These are phyloP conservation scores for Nemotelus nigrinus DNA, from an alignment of 2,888 invertebrate genomes.

Conservation along the genomic window DNA sequence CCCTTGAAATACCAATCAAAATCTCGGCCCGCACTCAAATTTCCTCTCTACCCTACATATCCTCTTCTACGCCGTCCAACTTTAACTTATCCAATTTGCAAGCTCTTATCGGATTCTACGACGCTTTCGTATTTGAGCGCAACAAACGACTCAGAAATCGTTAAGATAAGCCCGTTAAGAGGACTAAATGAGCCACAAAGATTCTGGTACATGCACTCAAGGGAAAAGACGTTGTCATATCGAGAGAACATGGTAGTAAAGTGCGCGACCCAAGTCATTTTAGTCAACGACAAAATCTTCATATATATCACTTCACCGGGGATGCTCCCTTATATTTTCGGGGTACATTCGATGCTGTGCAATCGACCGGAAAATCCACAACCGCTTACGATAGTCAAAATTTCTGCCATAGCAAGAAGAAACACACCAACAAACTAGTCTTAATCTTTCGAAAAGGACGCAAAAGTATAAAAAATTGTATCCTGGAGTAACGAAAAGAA, in stretches of 20 bases:
- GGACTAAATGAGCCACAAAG: constrained; percentile 49
- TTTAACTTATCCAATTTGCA: constrained; percentile 44
- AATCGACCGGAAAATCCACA: constrained; percentile 36
- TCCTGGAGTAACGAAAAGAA: neutral
- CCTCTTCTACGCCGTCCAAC: neutral
- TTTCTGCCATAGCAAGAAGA: neutral
- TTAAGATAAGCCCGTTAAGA: constrained; percentile 49
- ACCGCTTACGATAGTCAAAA: neutral
- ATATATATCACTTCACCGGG: too few species aligned
- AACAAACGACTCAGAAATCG: constrained; percentile 49
- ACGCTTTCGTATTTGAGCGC: constrained; percentile 17
- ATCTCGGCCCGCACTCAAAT: too few species aligned
- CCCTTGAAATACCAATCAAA: too few species aligned
- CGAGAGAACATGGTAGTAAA: neutral
- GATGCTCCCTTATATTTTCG: too few species aligned
- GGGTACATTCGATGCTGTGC: constrained; percentile 25
- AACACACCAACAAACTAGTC: neutral
- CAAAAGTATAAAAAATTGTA: neutral
- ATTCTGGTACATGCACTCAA: constrained; percentile 25
- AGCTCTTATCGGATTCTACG: constrained; percentile 40
- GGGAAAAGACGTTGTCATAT: constrained; percentile 16
- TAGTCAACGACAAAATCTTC: too few species aligned
- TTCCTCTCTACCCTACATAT: too few species aligned
- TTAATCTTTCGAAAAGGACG: neutral
- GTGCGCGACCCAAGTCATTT: too few species aligned